Evolutionary conservation across 2,113 vertebrate genomes (phyloP).

Genomic region (Ochotona curzoniae): DNA sequence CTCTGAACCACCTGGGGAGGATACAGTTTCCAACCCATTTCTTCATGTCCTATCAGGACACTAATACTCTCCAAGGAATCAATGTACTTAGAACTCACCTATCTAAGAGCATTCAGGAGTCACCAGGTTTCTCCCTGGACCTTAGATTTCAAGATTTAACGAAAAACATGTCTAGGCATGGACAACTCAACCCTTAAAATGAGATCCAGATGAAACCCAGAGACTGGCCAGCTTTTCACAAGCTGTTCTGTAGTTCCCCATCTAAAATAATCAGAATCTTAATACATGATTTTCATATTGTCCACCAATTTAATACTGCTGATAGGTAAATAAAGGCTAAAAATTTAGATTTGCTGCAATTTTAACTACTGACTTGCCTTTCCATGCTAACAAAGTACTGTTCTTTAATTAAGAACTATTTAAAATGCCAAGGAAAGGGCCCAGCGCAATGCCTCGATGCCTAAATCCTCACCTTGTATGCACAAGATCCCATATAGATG

Average conservation of each 20-base stretch:
- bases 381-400: neutral
- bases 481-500: too few relatives aligned
- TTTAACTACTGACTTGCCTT: neutral
- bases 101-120: neutral
- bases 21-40: neutral
- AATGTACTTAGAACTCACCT: neutral
- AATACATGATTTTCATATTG: neutral
- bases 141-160: neutral
- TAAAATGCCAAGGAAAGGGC: neutral
- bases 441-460: too few relatives aligned
- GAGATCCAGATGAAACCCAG: neutral
- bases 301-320: neutral
- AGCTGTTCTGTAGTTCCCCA: neutral
- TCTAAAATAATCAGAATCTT: neutral
- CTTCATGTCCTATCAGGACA: neutral
- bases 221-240: neutral
- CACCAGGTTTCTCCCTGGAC: neutral
- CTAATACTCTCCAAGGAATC: neutral
- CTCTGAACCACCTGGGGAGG: neutral
- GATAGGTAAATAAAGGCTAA: neutral
- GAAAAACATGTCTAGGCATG: neutral
- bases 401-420: neutral
- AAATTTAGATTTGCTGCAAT: neutral
- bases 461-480: too few relatives aligned
- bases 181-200: neutral